A percentile compares a stretch with the other conserved stretches of the same genome.
Conservation (phyloP, 2,797 vertebrate genomes). For the Graptemys geographica region DNA sequence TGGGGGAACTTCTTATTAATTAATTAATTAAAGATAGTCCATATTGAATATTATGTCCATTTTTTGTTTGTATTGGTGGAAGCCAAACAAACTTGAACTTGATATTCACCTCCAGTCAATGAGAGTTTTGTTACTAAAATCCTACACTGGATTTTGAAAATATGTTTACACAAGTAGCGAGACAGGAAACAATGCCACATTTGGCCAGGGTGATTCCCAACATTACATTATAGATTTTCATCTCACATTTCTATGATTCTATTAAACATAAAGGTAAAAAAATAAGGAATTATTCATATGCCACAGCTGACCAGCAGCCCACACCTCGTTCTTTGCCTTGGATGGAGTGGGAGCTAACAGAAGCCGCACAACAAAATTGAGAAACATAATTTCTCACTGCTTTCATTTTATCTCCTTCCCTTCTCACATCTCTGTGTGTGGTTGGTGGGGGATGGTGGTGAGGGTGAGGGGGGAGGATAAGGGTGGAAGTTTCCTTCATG, state of each 20-base stretch:
- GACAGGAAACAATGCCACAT: not conserved
- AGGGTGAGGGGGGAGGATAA: slow-evolving; percentile 48
- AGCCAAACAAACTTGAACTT: not conserved
- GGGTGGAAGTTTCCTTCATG: slow-evolving; percentile 75
- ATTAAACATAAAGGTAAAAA: not conserved
- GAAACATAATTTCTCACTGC: slow-evolving; percentile 41
- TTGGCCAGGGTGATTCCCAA: not conserved
- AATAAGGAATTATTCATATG: fast-evolving
- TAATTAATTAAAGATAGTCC: not conserved
- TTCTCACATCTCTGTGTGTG: slow-evolving; percentile 73
- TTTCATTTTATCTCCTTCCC: slow-evolving; percentile 44
- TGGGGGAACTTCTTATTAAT: not conserved
- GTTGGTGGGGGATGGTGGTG: slow-evolving; percentile 53
- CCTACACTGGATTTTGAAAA: not conserved
- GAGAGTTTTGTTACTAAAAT: not conserved
- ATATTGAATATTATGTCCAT: not conserved
- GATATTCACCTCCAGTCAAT: not conserved
- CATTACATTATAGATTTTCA: fast-evolving
- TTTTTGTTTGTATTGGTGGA: fast-evolving
- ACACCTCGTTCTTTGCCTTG: not conserved
- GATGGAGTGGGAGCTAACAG: not conserved
- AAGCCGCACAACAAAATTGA: not conserved
- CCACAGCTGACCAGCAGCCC: not conserved
- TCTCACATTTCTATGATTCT: not conserved
- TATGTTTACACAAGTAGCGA: not conserved